Percentiles rank a stretch among this genome's conserved stretches.
phyloP scores from a whole-genome alignment of 2,888 invertebrate species.

The Heterodera filipjevi region DNA sequence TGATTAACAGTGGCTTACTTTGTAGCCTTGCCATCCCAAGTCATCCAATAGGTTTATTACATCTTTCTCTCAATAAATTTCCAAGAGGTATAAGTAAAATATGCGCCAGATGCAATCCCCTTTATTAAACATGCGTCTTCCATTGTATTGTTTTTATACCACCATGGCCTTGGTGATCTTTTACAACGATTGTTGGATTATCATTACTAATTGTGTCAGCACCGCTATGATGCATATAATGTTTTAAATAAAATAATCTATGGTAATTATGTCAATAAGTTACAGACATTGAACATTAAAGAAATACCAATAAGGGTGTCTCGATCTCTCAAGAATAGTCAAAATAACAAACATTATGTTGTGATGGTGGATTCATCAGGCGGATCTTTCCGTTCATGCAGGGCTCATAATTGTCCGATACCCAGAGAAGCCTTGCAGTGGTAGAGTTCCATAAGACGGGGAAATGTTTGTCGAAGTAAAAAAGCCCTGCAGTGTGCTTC shows the following conservation, averaged over 20 bases:
- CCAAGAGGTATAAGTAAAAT: slow-evolving; percentile 1
- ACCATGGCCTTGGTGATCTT: background rate
- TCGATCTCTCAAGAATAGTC: background rate
- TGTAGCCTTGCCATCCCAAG: background rate
- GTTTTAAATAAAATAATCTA: slow-evolving; percentile 3
- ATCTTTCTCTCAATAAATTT: slow-evolving; percentile 18
- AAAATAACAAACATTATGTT: background rate
- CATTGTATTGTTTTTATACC: slow-evolving; percentile 25
- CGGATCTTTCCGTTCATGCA: background rate
- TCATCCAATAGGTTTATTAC: background rate
- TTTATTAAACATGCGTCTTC: background rate
- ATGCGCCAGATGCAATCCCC: background rate
- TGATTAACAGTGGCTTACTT: slow-evolving; percentile 22
- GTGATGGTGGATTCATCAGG: background rate
- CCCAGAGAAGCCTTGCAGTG: background rate
- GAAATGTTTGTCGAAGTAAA: background rate
- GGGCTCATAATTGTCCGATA: background rate
- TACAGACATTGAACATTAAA: background rate
- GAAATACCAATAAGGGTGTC: background rate
- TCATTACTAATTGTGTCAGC: slow-evolving; percentile 1
- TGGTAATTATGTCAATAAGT: background rate
- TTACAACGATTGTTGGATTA: background rate
- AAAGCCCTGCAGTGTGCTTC: background rate
- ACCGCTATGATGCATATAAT: slow-evolving; percentile 22
- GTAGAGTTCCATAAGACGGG: background rate